These are phyloP conservation scores for Diadophis punctatus DNA, from an alignment of 2,113 vertebrate genomes.

Conservation along the genomic window DNA sequence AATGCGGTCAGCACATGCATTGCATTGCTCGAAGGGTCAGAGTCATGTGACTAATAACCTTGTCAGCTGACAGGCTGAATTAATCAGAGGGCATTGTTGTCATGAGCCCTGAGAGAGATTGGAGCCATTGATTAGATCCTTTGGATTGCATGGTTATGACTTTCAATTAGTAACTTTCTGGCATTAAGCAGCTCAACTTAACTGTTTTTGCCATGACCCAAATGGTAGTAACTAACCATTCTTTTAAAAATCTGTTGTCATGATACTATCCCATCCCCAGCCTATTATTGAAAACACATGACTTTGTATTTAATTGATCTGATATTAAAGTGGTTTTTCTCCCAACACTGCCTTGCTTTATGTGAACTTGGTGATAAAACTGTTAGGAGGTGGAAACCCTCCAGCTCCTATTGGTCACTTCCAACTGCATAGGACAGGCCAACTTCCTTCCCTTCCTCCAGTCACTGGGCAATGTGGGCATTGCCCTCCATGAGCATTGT, in stretches of 20 bases:
- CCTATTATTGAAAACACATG: neutral
- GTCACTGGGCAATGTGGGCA: neutral
- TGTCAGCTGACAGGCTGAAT: conserved; percentile 3
- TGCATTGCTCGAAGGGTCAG: neutral
- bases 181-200: neutral
- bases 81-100: conserved; percentile 22
- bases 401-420: neutral
- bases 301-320: neutral
- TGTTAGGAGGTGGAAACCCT: neutral
- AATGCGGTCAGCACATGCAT: conserved; percentile 26
- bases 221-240: neutral
- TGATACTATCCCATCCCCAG: neutral
- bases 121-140: conserved; percentile 11
- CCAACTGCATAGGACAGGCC: neutral
- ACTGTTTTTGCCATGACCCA: neutral
- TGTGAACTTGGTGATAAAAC: neutral
- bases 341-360: neutral
- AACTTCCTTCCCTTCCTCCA: neutral
- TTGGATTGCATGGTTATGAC: neutral
- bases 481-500: neutral
- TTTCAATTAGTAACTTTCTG: conserved; percentile 1
- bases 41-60: conserved; percentile 33
- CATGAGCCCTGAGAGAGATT: conserved; percentile 6
- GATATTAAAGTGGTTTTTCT: neutral
- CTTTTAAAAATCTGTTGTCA: neutral